Evolutionary conservation across 1,140 invertebrate species (phyloP).

Genomic region (Pachyrhynchus sulphureomaculatus): DNA sequence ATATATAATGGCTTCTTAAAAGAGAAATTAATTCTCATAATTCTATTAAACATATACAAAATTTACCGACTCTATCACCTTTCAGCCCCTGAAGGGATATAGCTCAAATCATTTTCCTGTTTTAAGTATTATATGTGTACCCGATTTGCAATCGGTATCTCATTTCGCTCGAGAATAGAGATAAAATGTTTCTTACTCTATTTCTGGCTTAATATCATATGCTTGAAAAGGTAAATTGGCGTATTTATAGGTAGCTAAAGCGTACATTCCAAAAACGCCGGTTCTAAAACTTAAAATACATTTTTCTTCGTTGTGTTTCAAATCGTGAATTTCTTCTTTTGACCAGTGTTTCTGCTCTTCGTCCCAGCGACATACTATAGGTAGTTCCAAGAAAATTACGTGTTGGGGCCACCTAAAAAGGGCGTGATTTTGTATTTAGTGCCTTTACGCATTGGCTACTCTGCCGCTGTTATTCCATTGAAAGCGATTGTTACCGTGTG

Average conservation of each 20-base stretch:
- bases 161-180: too few species aligned
- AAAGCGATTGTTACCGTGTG: too few species aligned
- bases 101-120: too few species aligned
- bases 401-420: conserved; percentile 65
- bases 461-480: too few species aligned
- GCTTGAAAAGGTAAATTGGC: conserved; percentile 81
- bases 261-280: conserved; percentile 72
- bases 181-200: conserved; percentile 50
- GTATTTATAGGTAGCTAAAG: conserved; percentile 71
- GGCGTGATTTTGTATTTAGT: too few species aligned
- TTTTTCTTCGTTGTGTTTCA: conserved; percentile 83
- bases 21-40: too few species aligned
- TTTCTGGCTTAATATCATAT: conserved; percentile 78
- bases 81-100: too few species aligned
- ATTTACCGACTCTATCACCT: too few species aligned
- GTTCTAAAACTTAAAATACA: conserved; percentile 73
- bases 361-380: conserved; percentile 77
- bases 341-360: conserved; percentile 64
- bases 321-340: conserved; percentile 74
- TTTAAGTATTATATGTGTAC: too few species aligned
- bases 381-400: conserved; percentile 82
- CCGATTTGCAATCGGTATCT: too few species aligned
- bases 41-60: too few species aligned
- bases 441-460: too few species aligned
- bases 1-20: not conserved